Percentiles rank a stretch among this genome's conserved stretches.
Evolutionary conservation across 2,888 invertebrate genomes (phyloP).

Genomic region (Bugulina stolonifera): DNA sequence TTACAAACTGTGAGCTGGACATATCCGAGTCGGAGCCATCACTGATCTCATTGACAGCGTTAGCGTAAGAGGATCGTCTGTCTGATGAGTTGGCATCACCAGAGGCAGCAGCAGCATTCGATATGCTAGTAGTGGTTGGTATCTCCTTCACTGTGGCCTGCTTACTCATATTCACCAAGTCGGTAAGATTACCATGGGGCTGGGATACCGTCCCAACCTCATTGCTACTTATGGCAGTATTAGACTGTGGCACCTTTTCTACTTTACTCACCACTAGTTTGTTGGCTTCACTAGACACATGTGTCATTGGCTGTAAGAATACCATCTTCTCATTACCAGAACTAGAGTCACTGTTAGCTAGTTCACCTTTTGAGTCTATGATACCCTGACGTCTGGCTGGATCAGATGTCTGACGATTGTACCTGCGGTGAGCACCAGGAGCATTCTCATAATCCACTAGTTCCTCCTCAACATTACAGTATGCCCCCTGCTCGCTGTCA

Average conservation of each 20-base stretch:
- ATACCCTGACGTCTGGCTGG: not conserved
- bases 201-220: not conserved
- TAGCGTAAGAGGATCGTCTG: not conserved
- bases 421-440: not conserved
- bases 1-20: not conserved
- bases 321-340: slow-evolving; percentile 9
- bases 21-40: not conserved
- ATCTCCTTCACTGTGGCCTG: slow-evolving; percentile 19
- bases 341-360: not conserved
- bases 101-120: not conserved
- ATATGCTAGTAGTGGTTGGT: not conserved
- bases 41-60: not conserved
- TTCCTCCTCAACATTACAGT: slow-evolving; percentile 15
- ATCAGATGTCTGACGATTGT: not conserved
- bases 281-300: slow-evolving; percentile 16
- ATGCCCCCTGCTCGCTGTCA: not conserved
- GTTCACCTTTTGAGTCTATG: not conserved
- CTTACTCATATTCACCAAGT: slow-evolving; percentile 10
- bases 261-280: slow-evolving; percentile 4
- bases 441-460: slow-evolving; percentile 19
- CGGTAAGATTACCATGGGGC: not conserved
- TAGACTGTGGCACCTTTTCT: not conserved
- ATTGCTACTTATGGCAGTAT: not conserved
- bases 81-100: not conserved
- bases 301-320: slow-evolving; percentile 10